Percentiles rank a stretch among this genome's conserved stretches.
Conservation (phyloP, 1,140 invertebrate species). For the Drosophila prosaltans region DNA sequence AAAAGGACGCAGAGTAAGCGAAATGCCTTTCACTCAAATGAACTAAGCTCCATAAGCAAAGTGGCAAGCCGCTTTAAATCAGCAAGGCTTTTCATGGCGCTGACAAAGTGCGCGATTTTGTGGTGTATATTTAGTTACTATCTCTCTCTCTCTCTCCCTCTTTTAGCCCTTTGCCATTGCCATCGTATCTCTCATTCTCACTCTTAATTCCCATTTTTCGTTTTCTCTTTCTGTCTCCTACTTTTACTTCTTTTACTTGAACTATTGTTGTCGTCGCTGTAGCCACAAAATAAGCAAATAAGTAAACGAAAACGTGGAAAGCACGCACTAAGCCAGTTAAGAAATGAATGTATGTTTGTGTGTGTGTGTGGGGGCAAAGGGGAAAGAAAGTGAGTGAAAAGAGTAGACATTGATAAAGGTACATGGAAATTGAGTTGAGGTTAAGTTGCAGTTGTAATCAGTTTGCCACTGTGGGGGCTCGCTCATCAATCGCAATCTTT, state of each 20-base stretch:
- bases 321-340: constrained; percentile 20
- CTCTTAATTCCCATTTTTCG: neutral
- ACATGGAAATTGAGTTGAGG: neutral
- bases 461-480: constrained; percentile 1
- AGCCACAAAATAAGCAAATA: constrained; percentile 53
- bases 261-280: constrained; percentile 41
- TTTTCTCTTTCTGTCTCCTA: neutral
- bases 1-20: neutral
- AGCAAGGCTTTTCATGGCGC: constrained; percentile 60
- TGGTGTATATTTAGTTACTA: constrained; percentile 19
- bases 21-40: constrained; percentile 54
- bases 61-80: constrained; percentile 65
- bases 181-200: constrained; percentile 1
- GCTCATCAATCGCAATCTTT: constrained; percentile 9
- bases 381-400: constrained; percentile 1
- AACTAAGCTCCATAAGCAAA: constrained; percentile 64
- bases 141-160: too few species aligned
- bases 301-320: constrained; percentile 39
- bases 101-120: constrained; percentile 65
- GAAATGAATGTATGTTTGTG: neutral
- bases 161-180: neutral
- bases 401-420: constrained; percentile 19
- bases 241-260: neutral
- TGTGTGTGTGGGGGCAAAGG: too few species aligned
- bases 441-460: constrained; percentile 21